phyloP scores from a whole-genome alignment of 2,113 vertebrate genomes.

The Suricata suricatta region DNA sequence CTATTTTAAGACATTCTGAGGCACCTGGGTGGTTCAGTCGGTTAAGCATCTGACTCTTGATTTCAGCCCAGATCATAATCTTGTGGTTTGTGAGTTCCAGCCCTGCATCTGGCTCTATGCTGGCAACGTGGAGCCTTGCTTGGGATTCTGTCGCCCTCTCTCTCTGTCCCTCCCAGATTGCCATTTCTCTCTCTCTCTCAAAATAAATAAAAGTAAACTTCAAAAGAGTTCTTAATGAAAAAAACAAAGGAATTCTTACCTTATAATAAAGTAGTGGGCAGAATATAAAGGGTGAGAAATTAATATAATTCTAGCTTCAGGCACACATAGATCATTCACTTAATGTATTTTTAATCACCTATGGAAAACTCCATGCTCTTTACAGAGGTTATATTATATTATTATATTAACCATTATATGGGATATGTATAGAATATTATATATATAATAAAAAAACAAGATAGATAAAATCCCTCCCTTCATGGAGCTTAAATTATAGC shows the following conservation, averaged over 20 bases:
- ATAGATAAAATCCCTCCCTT: neutral
- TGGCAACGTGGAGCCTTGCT: too few relatives aligned
- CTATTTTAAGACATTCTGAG: too few relatives aligned
- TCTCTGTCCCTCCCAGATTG: too few relatives aligned
- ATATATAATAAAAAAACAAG: neutral
- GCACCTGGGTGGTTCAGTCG: too few relatives aligned
- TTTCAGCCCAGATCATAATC: too few relatives aligned
- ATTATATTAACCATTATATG: neutral
- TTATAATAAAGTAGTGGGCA: neutral
- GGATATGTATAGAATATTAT: neutral
- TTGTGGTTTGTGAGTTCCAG: too few relatives aligned
- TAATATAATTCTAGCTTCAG: neutral
- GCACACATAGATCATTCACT: neutral
- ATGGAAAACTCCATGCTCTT: neutral
- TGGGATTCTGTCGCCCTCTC: too few relatives aligned
- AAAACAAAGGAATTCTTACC: neutral
- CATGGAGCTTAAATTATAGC: neutral
- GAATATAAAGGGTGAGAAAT: neutral
- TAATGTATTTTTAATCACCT: neutral
- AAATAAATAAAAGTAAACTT: too few relatives aligned
- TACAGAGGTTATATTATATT: neutral
- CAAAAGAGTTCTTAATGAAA: too few relatives aligned
- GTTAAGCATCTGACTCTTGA: too few relatives aligned
- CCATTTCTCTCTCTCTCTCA: too few relatives aligned
- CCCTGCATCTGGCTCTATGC: too few relatives aligned